Evolutionary conservation across 2,888 invertebrate genomes (phyloP).

Genomic region (Luffia ferchaultella): DNA sequence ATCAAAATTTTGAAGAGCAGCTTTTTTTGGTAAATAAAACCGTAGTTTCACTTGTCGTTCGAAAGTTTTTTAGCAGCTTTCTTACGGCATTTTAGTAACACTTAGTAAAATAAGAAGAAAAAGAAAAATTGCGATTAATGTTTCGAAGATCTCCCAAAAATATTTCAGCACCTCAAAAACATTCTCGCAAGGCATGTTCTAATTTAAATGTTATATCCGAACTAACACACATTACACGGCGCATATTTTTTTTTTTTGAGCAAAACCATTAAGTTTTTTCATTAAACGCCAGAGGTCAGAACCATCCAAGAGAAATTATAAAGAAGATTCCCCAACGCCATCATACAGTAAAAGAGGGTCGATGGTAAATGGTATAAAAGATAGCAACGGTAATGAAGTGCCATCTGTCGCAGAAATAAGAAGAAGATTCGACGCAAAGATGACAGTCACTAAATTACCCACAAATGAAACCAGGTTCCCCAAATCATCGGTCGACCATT

Average conservation of each 20-base stretch:
- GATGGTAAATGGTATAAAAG: slow-evolving; percentile 53
- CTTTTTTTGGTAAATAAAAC: no score
- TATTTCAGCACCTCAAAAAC: no score
- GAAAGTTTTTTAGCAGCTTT: no score
- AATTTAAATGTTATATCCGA: slow-evolving; percentile 28
- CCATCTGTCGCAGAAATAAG: slow-evolving; percentile 67
- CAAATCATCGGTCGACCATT: slow-evolving; percentile 40
- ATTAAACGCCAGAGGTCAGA: slow-evolving; percentile 47
- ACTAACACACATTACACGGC: slow-evolving; percentile 57
- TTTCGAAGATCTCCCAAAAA: no score
- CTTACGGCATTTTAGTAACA: no score
- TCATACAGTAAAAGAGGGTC: slow-evolving; percentile 45
- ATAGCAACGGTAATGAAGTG: slow-evolving; percentile 67
- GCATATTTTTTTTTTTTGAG: slow-evolving; percentile 5
- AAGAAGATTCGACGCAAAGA: slow-evolving; percentile 62
- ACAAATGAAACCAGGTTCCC: slow-evolving; percentile 42
- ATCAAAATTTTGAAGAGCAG: no score
- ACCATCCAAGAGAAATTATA: slow-evolving; percentile 43
- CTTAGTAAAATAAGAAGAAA: no score
- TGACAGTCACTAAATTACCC: slow-evolving; percentile 56
- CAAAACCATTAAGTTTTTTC: slow-evolving; percentile 3
- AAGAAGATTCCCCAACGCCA: slow-evolving; percentile 41
- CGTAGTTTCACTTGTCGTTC: no score
- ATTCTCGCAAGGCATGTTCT: slow-evolving; percentile 29
- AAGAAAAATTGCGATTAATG: no score